Percentiles rank a stretch among this genome's conserved stretches.
phyloP scores from a whole-genome alignment of 1,140 invertebrate species.

The Drosophila arawakana region DNA sequence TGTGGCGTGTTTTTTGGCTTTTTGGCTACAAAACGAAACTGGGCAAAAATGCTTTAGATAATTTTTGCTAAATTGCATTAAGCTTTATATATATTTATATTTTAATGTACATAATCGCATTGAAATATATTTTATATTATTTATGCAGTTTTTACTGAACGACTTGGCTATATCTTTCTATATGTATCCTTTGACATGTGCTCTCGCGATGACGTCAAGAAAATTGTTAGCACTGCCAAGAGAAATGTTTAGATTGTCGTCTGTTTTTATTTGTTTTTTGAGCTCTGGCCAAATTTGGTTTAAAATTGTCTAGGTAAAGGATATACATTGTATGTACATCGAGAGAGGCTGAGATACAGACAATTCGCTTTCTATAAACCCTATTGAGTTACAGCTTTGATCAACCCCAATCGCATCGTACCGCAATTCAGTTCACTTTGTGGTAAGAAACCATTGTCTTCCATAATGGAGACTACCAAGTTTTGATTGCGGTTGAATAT shows the following conservation, averaged over 20 bases:
- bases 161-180: constrained; percentile 17
- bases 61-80: constrained; percentile 29
- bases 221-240: constrained; percentile 56
- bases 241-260: constrained; percentile 48
- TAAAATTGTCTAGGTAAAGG: constrained; percentile 2
- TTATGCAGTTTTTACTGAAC: constrained; percentile 39
- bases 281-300: constrained; percentile 35
- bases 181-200: constrained; percentile 60
- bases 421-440: constrained; percentile 70
- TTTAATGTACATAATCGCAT: constrained; percentile 22
- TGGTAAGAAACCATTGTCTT: constrained; percentile 41
- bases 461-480: constrained; percentile 39
- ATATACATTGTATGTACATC: constrained; percentile 13
- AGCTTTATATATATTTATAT: constrained; percentile 42
- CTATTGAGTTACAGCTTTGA: constrained; percentile 37
- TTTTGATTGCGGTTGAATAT: constrained; percentile 24
- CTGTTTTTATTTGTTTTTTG: constrained; percentile 34
- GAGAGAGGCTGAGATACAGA: constrained; percentile 5
- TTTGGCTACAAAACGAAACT: constrained; percentile 19
- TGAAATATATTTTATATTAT: constrained; percentile 29
- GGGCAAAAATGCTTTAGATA: constrained; percentile 47
- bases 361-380: constrained; percentile 18
- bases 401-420: constrained; percentile 28
- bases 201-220: constrained; percentile 62
- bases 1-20: constrained; percentile 55